Evolutionary conservation across 2,797 vertebrate species (phyloP).

Genomic region (Anabacerthia variegaticeps): DNA sequence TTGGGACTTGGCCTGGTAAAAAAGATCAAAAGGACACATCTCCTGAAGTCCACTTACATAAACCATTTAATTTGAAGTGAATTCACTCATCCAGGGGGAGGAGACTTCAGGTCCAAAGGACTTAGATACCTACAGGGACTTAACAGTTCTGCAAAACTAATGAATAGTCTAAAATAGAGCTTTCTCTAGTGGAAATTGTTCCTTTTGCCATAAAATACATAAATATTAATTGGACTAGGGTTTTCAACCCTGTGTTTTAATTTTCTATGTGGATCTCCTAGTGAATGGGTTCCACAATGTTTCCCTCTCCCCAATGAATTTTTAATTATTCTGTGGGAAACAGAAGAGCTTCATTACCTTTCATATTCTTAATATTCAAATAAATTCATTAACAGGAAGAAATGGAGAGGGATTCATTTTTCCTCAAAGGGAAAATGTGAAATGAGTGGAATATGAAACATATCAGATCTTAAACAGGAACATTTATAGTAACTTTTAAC

Average conservation of each 20-base stretch:
- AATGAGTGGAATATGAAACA: not conserved
- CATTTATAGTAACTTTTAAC: not conserved
- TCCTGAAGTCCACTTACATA: not conserved
- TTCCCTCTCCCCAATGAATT: not conserved
- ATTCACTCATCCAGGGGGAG: not conserved
- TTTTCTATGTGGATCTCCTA: not conserved
- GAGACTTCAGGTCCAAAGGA: not conserved
- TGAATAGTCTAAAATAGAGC: not conserved
- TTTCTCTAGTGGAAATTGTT: not conserved
- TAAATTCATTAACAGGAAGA: slow-evolving; percentile 14
- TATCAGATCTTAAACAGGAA: not conserved
- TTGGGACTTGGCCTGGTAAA: not conserved
- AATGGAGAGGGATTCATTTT: not conserved
- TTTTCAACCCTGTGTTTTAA: not conserved
- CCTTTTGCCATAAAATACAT: not conserved
- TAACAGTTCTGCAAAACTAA: not conserved
- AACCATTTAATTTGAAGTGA: not conserved
- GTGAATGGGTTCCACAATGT: not conserved
- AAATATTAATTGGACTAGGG: slow-evolving; percentile 29
- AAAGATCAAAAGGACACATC: not conserved
- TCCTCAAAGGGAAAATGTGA: not conserved
- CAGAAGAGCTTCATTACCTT: not conserved
- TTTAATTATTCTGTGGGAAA: slow-evolving; percentile 35
- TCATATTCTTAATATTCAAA: not conserved
- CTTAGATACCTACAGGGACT: not conserved